A percentile compares a stretch with the other conserved stretches of the same genome.
Evolutionary conservation across 2,797 vertebrate species (phyloP).

Genomic region (Odontamblyopus rebecca): DNA sequence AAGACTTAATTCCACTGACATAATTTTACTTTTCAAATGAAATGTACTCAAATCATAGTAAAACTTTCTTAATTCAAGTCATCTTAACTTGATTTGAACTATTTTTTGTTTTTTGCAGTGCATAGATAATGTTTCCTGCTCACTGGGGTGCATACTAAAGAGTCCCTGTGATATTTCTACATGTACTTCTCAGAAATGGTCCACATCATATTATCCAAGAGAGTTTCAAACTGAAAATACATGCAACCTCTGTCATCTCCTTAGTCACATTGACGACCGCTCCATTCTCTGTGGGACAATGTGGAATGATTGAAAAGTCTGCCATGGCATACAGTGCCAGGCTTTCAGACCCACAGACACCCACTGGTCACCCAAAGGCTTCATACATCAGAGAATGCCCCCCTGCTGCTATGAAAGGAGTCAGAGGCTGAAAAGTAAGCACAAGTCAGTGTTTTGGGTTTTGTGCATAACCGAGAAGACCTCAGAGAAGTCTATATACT

Average conservation of each 20-base stretch:
- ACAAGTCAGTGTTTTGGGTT: background rate
- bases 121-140: no score
- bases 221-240: constrained; percentile 6
- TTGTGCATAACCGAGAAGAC: background rate
- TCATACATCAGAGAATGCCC: constrained; percentile 18
- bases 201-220: constrained; percentile 18
- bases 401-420: constrained; percentile 29
- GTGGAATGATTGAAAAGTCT: constrained; percentile 49
- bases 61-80: no score
- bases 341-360: constrained; percentile 38
- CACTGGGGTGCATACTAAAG: background rate
- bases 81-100: no score
- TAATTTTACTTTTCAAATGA: no score
- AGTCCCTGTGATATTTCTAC: background rate
- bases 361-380: constrained; percentile 29
- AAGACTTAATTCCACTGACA: no score
- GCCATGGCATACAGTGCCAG: constrained; percentile 5
- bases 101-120: no score
- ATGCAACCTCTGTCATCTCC: constrained; percentile 7
- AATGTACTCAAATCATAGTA: no score
- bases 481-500: background rate
- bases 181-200: constrained; percentile 10
- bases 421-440: background rate
- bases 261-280: constrained; percentile 55
- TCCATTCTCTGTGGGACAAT: constrained; percentile 42